Evolutionary conservation across 35 echinoderm and acorn worm species (phyloP).

Genomic region (Amphiura filiformis): DNA sequence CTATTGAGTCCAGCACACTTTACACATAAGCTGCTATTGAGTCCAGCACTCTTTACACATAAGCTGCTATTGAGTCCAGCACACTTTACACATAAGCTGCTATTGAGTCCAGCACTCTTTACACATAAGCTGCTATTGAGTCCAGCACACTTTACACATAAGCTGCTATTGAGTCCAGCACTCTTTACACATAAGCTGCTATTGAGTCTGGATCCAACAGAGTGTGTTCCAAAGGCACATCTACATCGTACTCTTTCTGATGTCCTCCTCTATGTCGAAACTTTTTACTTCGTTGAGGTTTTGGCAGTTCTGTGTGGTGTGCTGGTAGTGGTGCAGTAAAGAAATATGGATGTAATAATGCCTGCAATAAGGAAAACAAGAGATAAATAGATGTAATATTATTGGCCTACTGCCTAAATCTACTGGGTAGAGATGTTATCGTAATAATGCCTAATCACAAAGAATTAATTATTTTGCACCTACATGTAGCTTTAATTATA

Average conservation of each 20-base stretch:
- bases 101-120: not conserved
- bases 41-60: not conserved
- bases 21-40: not conserved
- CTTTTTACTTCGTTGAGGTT: slow-evolving; percentile 66
- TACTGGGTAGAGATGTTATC: no score
- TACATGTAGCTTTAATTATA: no score
- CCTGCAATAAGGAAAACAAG: slow-evolving; percentile 46
- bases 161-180: not conserved
- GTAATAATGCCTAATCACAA: no score
- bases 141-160: not conserved
- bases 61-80: not conserved
- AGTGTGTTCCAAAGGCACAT: slow-evolving; percentile 78
- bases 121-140: not conserved
- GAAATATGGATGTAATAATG: slow-evolving; percentile 93
- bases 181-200: slow-evolving; percentile 47
- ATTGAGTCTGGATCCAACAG: slow-evolving; percentile 83
- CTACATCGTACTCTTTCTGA: slow-evolving; percentile 85
- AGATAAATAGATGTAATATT: not conserved
- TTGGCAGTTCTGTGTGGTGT: slow-evolving; percentile 90
- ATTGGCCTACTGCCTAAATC: not conserved
- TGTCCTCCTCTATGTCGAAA: slow-evolving; percentile 76
- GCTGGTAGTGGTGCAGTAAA: slow-evolving; percentile 93
- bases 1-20: not conserved
- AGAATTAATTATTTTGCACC: no score
- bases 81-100: no score